phyloP scores from a whole-genome alignment of 2,888 invertebrate genomes.

The Nymphalis c-album region DNA sequence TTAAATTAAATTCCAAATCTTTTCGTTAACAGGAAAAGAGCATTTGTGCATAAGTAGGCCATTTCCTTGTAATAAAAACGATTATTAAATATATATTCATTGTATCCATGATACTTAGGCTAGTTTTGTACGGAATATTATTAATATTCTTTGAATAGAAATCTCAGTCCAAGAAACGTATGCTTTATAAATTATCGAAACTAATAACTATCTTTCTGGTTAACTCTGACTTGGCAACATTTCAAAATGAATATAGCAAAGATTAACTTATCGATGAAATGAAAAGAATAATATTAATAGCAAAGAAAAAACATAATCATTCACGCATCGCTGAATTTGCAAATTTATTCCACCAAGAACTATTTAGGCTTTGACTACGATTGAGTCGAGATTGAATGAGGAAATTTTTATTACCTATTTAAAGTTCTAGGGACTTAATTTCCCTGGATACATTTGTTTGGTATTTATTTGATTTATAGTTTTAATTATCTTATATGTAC shows the following conservation, averaged over 20 bases:
- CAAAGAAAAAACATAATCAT: constrained; percentile 30
- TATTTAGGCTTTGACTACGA: constrained; percentile 17
- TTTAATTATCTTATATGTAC: too few species aligned
- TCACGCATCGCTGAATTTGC: constrained; percentile 38
- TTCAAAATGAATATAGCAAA: constrained; percentile 4
- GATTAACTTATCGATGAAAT: constrained; percentile 16
- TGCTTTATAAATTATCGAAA: constrained; percentile 22
- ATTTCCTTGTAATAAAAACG: too few species aligned
- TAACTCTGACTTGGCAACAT: constrained; percentile 25
- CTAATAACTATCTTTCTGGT: constrained; percentile 20
- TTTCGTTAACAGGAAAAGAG: too few species aligned
- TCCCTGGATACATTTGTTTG: too few species aligned
- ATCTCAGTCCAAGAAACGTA: not conserved
- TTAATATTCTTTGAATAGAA: not conserved
- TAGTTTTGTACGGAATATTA: not conserved
- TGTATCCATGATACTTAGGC: not conserved
- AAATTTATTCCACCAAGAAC: constrained; percentile 35
- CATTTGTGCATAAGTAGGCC: too few species aligned
- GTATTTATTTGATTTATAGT: too few species aligned
- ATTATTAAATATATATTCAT: not conserved
- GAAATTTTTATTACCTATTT: too few species aligned
- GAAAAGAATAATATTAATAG: constrained; percentile 25
- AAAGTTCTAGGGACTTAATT: too few species aligned
- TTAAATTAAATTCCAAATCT: too few species aligned
- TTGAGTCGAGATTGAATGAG: too few species aligned